Evolutionary conservation across 1,140 invertebrate species (phyloP).

Genomic region (Papilio glaucus): DNA sequence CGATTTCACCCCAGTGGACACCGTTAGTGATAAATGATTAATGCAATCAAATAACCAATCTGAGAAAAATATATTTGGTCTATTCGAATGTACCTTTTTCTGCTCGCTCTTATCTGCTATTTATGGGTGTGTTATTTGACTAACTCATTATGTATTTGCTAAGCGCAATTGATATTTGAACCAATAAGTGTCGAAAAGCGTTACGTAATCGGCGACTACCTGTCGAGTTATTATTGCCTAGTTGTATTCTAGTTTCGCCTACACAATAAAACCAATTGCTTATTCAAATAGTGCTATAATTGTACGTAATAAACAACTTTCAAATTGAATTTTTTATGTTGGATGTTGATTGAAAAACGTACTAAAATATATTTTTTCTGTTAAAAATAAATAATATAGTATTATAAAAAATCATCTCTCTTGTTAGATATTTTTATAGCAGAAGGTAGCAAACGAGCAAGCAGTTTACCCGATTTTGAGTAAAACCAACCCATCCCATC

Average conservation of each 20-base stretch:
- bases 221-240: constrained; percentile 7
- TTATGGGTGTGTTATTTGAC: constrained; percentile 4
- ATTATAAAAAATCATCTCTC: too few relatives aligned
- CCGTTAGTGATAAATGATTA: too few relatives aligned
- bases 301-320: not conserved
- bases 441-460: too few relatives aligned
- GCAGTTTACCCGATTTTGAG: too few relatives aligned
- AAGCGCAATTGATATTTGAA: constrained; percentile 9
- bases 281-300: not conserved
- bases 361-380: too few relatives aligned
- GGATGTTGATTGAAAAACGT: too few relatives aligned
- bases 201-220: not conserved
- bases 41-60: too few relatives aligned
- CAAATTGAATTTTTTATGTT: not conserved
- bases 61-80: too few relatives aligned
- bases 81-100: not conserved
- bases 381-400: too few relatives aligned
- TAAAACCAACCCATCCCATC: too few relatives aligned
- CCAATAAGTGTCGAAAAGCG: constrained; percentile 1
- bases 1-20: too few relatives aligned
- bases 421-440: too few relatives aligned
- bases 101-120: not conserved
- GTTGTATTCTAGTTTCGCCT: constrained; percentile 8
- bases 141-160: not conserved
- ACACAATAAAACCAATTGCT: not conserved